phyloP scores from a whole-genome alignment of 2,888 invertebrate genomes.

The Pyrrhia umbra region DNA sequence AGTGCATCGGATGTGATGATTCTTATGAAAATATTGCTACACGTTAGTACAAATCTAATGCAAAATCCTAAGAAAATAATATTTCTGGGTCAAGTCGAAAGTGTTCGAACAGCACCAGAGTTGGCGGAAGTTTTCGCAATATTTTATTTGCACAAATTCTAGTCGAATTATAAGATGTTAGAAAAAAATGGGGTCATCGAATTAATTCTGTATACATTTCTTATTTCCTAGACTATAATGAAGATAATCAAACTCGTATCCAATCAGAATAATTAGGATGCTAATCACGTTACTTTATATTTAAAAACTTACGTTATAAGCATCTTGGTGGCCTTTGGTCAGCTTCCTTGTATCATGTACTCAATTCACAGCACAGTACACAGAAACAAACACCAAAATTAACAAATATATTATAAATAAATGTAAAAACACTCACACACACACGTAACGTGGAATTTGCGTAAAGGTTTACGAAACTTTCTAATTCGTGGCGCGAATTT shows the following conservation, averaged over 20 bases:
- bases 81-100: conserved; percentile 60
- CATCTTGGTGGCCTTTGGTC: conserved; percentile 78
- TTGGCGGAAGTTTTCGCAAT: conserved; percentile 55
- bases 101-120: conserved; percentile 33
- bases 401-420: conserved; percentile 64
- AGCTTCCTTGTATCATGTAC: conserved; percentile 83
- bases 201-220: not conserved
- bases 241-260: conserved; percentile 26
- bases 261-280: conserved; percentile 66
- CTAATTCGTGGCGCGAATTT: conserved; percentile 78
- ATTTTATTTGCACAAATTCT: conserved; percentile 29
- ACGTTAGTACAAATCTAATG: conserved; percentile 33
- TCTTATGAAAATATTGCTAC: conserved; percentile 1
- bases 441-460: conserved; percentile 69
- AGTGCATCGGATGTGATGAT: not conserved
- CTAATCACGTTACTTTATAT: conserved; percentile 64
- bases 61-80: conserved; percentile 42
- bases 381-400: conserved; percentile 73
- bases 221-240: conserved; percentile 2
- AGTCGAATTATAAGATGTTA: conserved; percentile 24
- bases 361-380: conserved; percentile 79
- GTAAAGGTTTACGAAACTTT: conserved; percentile 76
- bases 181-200: conserved; percentile 36
- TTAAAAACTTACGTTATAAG: conserved; percentile 86
- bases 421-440: conserved; percentile 71